These are phyloP conservation scores for Chionodraco myersi DNA, from an alignment of 2,113 vertebrate species.

Conservation along the genomic window DNA sequence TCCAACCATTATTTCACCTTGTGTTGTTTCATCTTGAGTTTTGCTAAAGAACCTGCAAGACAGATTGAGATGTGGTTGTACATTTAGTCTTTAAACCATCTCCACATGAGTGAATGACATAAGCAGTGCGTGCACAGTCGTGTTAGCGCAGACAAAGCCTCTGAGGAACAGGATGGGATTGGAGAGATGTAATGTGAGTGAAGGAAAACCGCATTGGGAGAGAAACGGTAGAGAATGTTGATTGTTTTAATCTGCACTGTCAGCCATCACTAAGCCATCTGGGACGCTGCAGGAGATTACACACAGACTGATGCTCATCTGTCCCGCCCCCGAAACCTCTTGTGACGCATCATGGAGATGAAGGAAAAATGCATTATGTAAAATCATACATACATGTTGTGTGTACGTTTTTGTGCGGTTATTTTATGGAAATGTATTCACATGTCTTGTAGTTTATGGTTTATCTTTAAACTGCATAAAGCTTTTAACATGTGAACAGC, in stretches of 20 bases:
- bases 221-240: slow-evolving; percentile 67
- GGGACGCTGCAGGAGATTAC: slow-evolving; percentile 83
- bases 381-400: not conserved
- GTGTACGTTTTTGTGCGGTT: not conserved
- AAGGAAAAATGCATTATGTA: slow-evolving; percentile 27
- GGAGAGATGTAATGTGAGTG: slow-evolving; percentile 34
- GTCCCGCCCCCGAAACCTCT: slow-evolving; percentile 53
- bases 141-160: slow-evolving; percentile 24
- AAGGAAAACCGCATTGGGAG: slow-evolving; percentile 31
- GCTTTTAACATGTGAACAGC: not conserved
- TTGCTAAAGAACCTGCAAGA: not conserved
- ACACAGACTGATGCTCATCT: slow-evolving; percentile 72
- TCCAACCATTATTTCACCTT: not conserved
- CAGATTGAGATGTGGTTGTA: not conserved
- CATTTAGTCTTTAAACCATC: slow-evolving; percentile 3
- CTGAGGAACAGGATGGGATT: slow-evolving; percentile 21
- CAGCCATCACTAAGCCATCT: slow-evolving; percentile 79
- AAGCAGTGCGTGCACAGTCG: not conserved
- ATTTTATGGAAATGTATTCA: not conserved
- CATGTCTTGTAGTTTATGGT: not conserved
- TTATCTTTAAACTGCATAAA: not conserved
- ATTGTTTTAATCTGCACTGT: slow-evolving; percentile 80
- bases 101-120: slow-evolving; percentile 16
- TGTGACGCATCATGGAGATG: slow-evolving; percentile 38
- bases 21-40: not conserved